Evolutionary conservation across 2,888 invertebrate species (phyloP).

Genomic region (Branchinecta sandiegonensis): DNA sequence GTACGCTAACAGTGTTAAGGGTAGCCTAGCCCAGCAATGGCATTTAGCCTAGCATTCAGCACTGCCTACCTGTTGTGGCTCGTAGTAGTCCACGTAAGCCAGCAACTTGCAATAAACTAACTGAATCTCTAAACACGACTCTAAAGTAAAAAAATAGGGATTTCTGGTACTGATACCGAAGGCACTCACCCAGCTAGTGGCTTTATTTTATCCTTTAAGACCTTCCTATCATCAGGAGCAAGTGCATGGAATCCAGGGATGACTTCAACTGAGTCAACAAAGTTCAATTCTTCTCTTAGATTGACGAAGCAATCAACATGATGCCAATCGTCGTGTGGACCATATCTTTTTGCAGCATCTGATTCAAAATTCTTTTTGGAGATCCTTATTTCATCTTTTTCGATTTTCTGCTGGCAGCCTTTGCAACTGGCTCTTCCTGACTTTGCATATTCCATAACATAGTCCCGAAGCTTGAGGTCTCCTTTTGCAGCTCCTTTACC

Average conservation of each 20-base stretch:
- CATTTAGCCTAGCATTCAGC: too few relatives aligned
- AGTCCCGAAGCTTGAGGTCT: slow-evolving; percentile 43
- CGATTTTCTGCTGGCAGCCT: slow-evolving; percentile 70
- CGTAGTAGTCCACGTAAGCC: too few relatives aligned
- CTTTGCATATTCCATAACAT: slow-evolving; percentile 67
- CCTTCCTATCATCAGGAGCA: slow-evolving; percentile 51
- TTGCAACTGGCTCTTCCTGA: slow-evolving; percentile 62
- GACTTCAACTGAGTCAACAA: slow-evolving; percentile 51
- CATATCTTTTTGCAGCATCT: slow-evolving; percentile 61
- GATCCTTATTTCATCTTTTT: slow-evolving; percentile 59
- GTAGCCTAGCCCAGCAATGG: too few relatives aligned
- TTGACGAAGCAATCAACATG: slow-evolving; percentile 80
- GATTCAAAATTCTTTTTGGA: slow-evolving; percentile 71
- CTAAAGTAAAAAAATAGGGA: too few relatives aligned
- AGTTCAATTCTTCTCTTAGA: slow-evolving; percentile 53
- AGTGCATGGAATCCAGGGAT: slow-evolving; percentile 62
- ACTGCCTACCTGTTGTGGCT: too few relatives aligned
- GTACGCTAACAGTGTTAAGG: too few relatives aligned
- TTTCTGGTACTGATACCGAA: too few relatives aligned
- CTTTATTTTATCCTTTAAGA: slow-evolving; percentile 49
- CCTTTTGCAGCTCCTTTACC: slow-evolving; percentile 23
- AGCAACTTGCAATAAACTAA: too few relatives aligned
- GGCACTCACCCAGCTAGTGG: slow-evolving; percentile 36
- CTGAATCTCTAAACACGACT: too few relatives aligned
- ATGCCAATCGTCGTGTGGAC: slow-evolving; percentile 75